Evolutionary conservation across 1,140 invertebrate species (phyloP), one percentile per base, ranked within the genome.

Genomic region (Drosophila murphyi): DNA sequence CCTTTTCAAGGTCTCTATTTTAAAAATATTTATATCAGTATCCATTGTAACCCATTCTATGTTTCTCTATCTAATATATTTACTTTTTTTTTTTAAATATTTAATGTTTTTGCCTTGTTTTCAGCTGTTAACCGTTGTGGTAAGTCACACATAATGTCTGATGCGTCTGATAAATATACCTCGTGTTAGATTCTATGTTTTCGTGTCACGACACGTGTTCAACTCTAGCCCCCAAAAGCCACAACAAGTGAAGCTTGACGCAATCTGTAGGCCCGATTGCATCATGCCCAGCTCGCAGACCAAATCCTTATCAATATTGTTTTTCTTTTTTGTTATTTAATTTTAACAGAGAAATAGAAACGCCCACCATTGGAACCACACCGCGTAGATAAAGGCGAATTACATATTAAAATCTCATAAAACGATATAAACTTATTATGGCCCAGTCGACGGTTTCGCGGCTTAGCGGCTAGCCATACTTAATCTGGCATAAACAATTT

Each of bases 391-490:
- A 45, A 63, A 43, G 50, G 43, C 47, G 78, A 78, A 82, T 83
- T 83, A 45, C 80, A 63, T 43, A 88, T 87, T 87, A 89, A 87
- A 87, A 70, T 88, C 80, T 63, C 85, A 88, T 87, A 82, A 86
- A 52, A 77, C 54, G 78, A 70, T 75, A 87, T 81, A 69, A 80
- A 89, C 85, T 89, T 80, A 88, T 88, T 88, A 80, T 72, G 67
- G 77, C 35, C 10, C 47, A 55, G 65, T 43, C 8, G n/a, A 28
- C 54, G 10, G 8, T 1, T 20, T 20, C 10, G 39, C 10, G 54
- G 28, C 20, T 41, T 43, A 39, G 32, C 1, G 61, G 7, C 31
- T 3, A 8, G 45, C n/a, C 48, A 39, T 59, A 29, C 45, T 55
- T 57, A 56, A 59, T 45, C 45, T 64, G 60, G 71, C 75, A 43